These are phyloP conservation scores for Morone chrysops DNA, from an alignment of 2,113 vertebrate genomes.

Conservation along the genomic window DNA sequence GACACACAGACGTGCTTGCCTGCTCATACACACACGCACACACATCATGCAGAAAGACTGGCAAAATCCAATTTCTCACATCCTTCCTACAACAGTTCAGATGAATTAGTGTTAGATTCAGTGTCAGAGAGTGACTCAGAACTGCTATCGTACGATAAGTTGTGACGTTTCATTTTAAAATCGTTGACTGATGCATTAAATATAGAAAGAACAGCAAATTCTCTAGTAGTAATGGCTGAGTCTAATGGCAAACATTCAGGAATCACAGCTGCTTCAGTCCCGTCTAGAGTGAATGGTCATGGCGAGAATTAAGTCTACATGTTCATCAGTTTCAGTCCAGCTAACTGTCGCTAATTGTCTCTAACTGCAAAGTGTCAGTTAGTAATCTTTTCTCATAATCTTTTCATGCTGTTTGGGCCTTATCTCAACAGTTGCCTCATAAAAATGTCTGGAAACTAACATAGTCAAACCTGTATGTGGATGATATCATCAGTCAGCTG, in stretches of 20 bases:
- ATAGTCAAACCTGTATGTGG: not conserved
- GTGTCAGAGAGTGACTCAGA: conserved; percentile 32
- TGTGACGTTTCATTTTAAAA: not conserved
- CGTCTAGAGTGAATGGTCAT: not conserved
- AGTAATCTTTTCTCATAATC: not conserved
- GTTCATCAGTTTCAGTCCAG: not conserved
- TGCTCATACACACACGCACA: not conserved
- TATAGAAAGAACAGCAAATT: not conserved
- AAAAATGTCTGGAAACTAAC: conserved; percentile 19
- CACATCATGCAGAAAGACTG: not conserved
- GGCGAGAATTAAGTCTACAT: not conserved
- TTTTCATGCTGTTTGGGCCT: not conserved
- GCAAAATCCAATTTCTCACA: conserved; percentile 44
- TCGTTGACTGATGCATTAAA: not conserved
- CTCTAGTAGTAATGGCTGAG: not conserved
- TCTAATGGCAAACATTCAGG: not conserved
- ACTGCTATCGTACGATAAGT: not conserved
- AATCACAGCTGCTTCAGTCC: not conserved
- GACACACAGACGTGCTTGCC: not conserved
- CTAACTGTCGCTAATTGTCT: not conserved
- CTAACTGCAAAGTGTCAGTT: not conserved
- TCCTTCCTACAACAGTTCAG: conserved; percentile 39
- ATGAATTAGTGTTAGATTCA: not conserved
- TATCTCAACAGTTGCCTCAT: conserved; percentile 15
- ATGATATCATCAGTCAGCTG: conserved; percentile 5